A percentile compares a stretch with the other conserved stretches of the same genome.
Conservation (phyloP, 2,797 vertebrate genomes). For the Peromyscus eremicus region DNA sequence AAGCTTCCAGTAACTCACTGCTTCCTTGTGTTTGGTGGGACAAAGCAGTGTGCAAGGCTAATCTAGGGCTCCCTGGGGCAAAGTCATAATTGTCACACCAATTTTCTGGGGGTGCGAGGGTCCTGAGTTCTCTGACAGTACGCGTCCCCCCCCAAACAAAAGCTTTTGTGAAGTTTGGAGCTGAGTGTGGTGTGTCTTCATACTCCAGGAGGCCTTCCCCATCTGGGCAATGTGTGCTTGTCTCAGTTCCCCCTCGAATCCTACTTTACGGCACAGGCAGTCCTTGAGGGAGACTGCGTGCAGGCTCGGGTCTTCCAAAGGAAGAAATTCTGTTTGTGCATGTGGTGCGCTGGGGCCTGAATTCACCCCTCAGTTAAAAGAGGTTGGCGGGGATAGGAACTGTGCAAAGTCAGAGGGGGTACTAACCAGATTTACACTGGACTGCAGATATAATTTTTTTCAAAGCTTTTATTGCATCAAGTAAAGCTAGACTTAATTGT, state of each 20-base stretch:
- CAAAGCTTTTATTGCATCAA: neutral
- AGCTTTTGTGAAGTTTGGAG: neutral
- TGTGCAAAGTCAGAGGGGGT: neutral
- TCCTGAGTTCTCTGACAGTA: neutral
- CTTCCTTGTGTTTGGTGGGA: conserved; percentile 5
- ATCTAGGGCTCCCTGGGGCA: neutral
- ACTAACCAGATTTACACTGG: neutral
- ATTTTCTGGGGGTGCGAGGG: neutral
- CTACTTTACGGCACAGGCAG: neutral
- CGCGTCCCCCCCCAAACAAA: neutral
- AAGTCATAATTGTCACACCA: neutral
- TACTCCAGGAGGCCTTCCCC: neutral
- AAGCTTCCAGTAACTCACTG: conserved; percentile 23
- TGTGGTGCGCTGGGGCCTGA: neutral
- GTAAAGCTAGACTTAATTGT: neutral
- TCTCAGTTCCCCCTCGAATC: neutral
- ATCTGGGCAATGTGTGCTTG: neutral
- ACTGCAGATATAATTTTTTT: neutral
- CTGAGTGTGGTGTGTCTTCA: neutral
- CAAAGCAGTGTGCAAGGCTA: neutral
- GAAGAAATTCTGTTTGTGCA: conserved; percentile 13
- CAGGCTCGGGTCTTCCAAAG: conserved; percentile 11
- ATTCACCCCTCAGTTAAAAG: conserved; percentile 23
- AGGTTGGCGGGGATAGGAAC: neutral
- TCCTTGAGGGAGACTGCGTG: neutral